Base-by-base conservation (phyloP, 2,888 invertebrate genomes). In the Antheraea assamensis region DNA sequence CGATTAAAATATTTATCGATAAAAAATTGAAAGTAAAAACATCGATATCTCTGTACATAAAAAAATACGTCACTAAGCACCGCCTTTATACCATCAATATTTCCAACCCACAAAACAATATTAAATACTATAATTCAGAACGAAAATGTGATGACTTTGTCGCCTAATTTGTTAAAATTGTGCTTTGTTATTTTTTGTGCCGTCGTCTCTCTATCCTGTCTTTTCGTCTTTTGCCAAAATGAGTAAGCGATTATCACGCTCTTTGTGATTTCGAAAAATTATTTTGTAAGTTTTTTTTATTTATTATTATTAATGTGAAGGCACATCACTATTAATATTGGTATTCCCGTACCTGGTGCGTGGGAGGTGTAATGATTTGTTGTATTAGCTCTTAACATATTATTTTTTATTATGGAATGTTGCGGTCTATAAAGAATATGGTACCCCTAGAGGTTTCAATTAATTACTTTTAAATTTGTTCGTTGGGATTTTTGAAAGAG, bases 111-210 rank as follows among this genome's bases (percentile, higher is more conserved):
- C 85, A 87, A 85, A 89, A 88, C 88, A 87, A 85, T 86, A 81
- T 85, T 84, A 87, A 90, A 88, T 84, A 88, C 86, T 84, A 87
- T 89, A 87, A 89, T 90, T 91, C 88, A 86, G 82, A 79, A 83
- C 82, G 83, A 82, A 89, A 91, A 92, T 83, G 92, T 92, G 93
- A 81, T 86, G 87, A 89, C 84, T 92, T 92, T 93, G 93, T 93
- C 93, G 92, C 93, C 90, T 91, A 92, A 92, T 93, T 92, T 91
- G 92, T 93, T 90, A 88, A 91, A 90, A 90, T 91, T 90, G 84
- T 87, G 83, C 83, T 82, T 78, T 77, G 77, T 73, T 77, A 80
- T 84, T 84, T 88, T 88, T 86, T 84, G 78, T 80, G 70, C 75
- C 75, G 75, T 77, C 75, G 75, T 77, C 79, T 78, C 73, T 79